Evolutionary conservation across 2,797 vertebrate species (phyloP), one percentile per base, ranked within the genome.

Genomic region (Sitta carolinensis): DNA sequence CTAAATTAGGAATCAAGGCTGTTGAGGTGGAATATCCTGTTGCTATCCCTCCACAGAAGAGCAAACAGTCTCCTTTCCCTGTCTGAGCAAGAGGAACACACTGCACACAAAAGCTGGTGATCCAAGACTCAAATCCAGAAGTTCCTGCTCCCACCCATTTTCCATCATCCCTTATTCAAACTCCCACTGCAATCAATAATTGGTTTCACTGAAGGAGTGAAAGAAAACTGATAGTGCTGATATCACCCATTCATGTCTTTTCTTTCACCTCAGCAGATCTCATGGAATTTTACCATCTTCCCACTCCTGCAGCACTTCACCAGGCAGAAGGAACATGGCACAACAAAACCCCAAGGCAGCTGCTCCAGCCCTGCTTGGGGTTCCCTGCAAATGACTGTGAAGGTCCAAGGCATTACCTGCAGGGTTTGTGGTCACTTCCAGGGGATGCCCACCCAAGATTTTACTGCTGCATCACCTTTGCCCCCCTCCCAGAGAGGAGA

Each of bases 361-460:
- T 8, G 0, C 3, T 59, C 27, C 16, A 81, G 68, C 40, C 69
- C 52, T 21, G 58, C 69, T 50, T 3, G 3, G 48, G 19, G 25
- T 4, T 4, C 1, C 2, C 23, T 32, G 47, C 29, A 9, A 9
- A 10, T 0, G 3, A 3, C 8, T 5, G 1, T 1, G 5, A 5
- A 42, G 48, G 13, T 11, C 4, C 3, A 42, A 13, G 15, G 45
- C 10, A 18, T 11, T 19, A 4, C 11, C 52, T 55, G 52, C 42
- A 62, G 0, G 5, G 55, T 19, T 38, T 57, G 14, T 10, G 32
- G 16, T 6, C 6, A 9, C 14, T 26, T 10, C 26, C 43, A 43
- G 23, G n/a, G 20, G 17, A 21, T 63, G 32, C 32, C 16, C 50
- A 11, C 6, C 25, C 23, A 7, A 25, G 72, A 13, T 2, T 8